A percentile compares a stretch with the other conserved stretches of the same genome.
These are phyloP conservation scores for Acanthococcus lagerstroemiae DNA, from an alignment of 2,888 invertebrate genomes.

Conservation along the genomic window DNA sequence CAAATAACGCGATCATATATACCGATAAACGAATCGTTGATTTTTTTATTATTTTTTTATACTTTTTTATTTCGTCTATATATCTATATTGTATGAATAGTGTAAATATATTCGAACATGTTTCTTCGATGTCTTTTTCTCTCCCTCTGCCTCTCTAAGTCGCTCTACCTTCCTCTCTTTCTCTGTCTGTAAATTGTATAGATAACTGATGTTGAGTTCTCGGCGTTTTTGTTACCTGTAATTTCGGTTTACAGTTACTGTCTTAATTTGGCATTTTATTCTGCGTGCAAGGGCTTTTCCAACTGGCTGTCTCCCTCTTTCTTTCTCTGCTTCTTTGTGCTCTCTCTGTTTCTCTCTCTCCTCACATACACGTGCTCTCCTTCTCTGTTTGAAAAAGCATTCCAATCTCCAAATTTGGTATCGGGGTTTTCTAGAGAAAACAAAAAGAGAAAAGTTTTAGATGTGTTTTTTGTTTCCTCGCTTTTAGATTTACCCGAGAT, in stretches of 20 bases:
- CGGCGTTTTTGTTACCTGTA: conserved; percentile 13
- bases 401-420: too few species aligned
- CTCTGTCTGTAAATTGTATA: not conserved
- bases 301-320: conserved; percentile 7
- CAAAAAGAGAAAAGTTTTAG: too few species aligned
- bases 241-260: not conserved
- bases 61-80: not conserved
- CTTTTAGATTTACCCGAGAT: too few species aligned
- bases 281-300: not conserved
- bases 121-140: not conserved
- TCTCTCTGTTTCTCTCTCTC: not conserved
- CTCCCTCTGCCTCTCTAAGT: too few species aligned
- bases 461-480: too few species aligned
- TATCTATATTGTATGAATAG: not conserved
- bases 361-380: too few species aligned
- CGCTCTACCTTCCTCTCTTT: not conserved
- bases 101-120: too few species aligned
- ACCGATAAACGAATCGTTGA: too few species aligned
- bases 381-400: too few species aligned
- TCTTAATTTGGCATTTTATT: conserved; percentile 17
- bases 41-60: not conserved
- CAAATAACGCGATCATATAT: too few species aligned
- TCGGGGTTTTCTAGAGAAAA: too few species aligned
- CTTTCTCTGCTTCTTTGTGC: not conserved
- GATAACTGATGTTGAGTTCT: not conserved